These are phyloP conservation scores for Phenacoccus solenopsis DNA, from an alignment of 1,140 invertebrate genomes.

Conservation along the genomic window DNA sequence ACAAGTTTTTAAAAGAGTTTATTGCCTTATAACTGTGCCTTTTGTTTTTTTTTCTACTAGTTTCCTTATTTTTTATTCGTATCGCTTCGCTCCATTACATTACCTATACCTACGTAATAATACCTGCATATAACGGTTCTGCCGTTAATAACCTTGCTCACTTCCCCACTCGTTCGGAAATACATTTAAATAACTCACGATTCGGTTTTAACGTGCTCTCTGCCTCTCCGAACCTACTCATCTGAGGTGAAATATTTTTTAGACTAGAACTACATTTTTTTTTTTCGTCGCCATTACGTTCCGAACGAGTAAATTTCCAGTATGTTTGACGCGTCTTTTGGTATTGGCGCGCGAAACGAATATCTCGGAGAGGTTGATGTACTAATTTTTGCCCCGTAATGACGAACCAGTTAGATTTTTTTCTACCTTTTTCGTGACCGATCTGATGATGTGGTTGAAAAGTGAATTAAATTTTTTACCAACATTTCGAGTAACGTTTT, in stretches of 20 bases:
- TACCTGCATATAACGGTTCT: conserved; percentile 14
- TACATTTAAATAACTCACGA: conserved; percentile 12
- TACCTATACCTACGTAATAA: conserved; percentile 15
- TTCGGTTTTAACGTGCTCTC: neutral
- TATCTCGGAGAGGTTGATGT: too few relatives aligned
- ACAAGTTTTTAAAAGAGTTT: conserved; percentile 7
- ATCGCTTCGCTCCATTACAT: conserved; percentile 8
- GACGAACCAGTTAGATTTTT: too few relatives aligned
- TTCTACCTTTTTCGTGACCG: too few relatives aligned
- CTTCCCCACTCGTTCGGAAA: neutral
- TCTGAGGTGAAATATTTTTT: neutral
- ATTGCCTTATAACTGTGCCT: conserved; percentile 16
- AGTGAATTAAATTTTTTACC: too few relatives aligned
- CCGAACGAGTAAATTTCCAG: too few relatives aligned
- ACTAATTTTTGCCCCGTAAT: too few relatives aligned
- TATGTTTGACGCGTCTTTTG: neutral
- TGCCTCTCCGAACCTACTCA: neutral
- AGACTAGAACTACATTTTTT: too few relatives aligned
- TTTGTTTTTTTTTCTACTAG: conserved; percentile 13
- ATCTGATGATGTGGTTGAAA: too few relatives aligned
- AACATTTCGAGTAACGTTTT: too few relatives aligned
- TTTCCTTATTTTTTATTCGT: conserved; percentile 10
- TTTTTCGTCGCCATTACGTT: too few relatives aligned
- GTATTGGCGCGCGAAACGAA: too few relatives aligned
- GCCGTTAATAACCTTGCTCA: conserved; percentile 15